Base-by-base conservation (phyloP, 2,113 vertebrate species). In the Scartelaos histophorus region DNA sequence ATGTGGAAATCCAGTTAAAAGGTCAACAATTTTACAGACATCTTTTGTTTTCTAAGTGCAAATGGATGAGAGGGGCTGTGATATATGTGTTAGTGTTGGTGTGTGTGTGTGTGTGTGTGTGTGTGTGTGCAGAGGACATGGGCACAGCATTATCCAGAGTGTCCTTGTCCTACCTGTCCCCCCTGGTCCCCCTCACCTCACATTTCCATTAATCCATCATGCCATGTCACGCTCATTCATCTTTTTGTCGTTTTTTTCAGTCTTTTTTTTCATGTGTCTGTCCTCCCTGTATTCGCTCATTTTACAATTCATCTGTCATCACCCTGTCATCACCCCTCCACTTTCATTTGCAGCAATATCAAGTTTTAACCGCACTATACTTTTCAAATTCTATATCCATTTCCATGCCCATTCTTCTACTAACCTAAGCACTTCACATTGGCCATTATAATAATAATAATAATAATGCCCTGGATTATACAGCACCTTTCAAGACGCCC, bases 1-100 rank as follows among this genome's bases (percentile, higher is more conserved):
- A 75, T 68, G 51, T 43, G 76, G 76, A 84, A 86, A 86, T 84
- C 75, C 25, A 83, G 80, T 75, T 73, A 86, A 85, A 87, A 90
- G 88, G 88, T 90, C 82, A 84, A 64, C 70, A 45, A 9, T 21
- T 75, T 65, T 29, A 12, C 7, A 64, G 73, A 70, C 68, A 75
- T 51, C 64, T 54, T 67, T 78, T 70, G 80, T 76, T 67, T 34
- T 67, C 13, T 46, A 17, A 67, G 81, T 58, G 65, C 2, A 34
- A 19, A 77, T 78, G 73, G 35, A 35, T 49, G 51, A 45, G 56
- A 57, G 67, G 49, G 21, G 49, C 60, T 58, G 35, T 64, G 6
- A 16, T 38, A 3, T 17, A 46, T 61, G 49, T 51, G 51, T 19
- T 51, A 51, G 15, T 51, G 49, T 19, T 49, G 13, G 47, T 49